These are phyloP conservation scores for Dermatemys mawii DNA, from an alignment of 2,113 vertebrate genomes.

Conservation along the genomic window DNA sequence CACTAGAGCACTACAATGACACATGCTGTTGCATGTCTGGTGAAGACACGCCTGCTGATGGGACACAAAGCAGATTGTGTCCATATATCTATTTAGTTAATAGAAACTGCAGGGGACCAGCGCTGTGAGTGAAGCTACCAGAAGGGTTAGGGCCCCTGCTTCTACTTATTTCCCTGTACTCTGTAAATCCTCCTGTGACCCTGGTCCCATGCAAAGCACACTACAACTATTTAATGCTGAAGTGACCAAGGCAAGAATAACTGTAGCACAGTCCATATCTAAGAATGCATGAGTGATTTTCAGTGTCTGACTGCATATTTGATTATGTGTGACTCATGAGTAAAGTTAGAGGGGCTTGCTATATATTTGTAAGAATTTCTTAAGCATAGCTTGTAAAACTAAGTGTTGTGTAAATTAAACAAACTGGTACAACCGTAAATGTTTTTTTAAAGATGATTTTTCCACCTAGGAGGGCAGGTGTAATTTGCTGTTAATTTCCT, in stretches of 20 bases:
- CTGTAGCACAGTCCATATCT: rapidly evolving
- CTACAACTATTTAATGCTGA: neutral
- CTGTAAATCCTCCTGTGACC: neutral
- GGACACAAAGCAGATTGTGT: neutral
- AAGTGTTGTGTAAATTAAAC: neutral
- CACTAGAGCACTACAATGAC: no score
- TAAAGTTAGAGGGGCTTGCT: neutral
- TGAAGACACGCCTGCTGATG: no score
- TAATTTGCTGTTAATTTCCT: neutral
- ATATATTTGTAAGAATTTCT: neutral
- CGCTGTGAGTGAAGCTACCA: neutral
- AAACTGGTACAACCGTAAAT: neutral
- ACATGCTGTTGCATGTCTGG: no score
- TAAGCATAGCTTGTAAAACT: neutral
- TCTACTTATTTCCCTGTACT: neutral
- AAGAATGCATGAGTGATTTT: neutral
- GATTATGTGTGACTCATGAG: neutral
- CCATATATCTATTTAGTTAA: neutral
- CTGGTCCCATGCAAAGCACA: neutral
- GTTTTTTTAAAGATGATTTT: neutral
- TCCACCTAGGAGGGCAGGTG: neutral
- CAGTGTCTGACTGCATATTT: rapidly evolving
- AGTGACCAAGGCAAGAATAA: neutral
- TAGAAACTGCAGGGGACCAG: neutral
- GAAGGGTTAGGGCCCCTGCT: neutral